Conservation (phyloP, 2,113 vertebrate species). For the Phrynosoma platyrhinos region DNA sequence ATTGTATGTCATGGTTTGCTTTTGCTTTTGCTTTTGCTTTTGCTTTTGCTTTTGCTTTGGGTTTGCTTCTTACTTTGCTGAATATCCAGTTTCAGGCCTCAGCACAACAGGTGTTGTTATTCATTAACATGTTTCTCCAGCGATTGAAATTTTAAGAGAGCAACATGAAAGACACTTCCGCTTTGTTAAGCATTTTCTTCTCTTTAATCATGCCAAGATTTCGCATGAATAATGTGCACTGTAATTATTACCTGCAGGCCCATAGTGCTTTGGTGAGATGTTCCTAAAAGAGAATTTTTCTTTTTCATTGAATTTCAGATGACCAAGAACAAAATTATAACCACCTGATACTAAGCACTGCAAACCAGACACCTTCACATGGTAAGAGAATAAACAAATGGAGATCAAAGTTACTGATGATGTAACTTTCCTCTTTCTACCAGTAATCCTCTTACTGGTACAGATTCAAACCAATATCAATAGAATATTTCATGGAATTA, state of each 20-base stretch:
- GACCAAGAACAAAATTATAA: constrained; percentile 95
- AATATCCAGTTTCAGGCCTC: constrained; percentile 46
- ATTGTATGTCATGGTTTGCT: background rate
- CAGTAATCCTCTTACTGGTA: constrained; percentile 32
- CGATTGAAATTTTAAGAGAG: constrained; percentile 65
- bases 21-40: constrained; percentile 33
- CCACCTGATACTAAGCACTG: constrained; percentile 92
- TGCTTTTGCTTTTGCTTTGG: constrained; percentile 29
- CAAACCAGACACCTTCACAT: constrained; percentile 93
- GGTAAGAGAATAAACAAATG: constrained; percentile 83
- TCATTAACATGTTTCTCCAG: constrained; percentile 46
- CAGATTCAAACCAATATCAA: constrained; percentile 3
- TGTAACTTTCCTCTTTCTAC: constrained; percentile 70
- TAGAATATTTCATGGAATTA: constrained; percentile 41
- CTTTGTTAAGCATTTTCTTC: constrained; percentile 71
- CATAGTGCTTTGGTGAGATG: constrained; percentile 38
- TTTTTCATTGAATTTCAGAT: constrained; percentile 86
- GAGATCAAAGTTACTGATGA: constrained; percentile 64
- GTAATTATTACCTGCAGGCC: constrained; percentile 73
- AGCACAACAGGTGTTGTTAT: constrained; percentile 52
- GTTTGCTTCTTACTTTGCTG: constrained; percentile 37
- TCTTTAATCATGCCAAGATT: constrained; percentile 64
- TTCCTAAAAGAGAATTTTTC: constrained; percentile 67
- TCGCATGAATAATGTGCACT: constrained; percentile 67
- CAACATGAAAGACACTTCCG: constrained; percentile 62